Evolutionary conservation across 1,140 invertebrate genomes (phyloP), one percentile per base, ranked within the genome.

Genomic region (Leptopilina boulardi): DNA sequence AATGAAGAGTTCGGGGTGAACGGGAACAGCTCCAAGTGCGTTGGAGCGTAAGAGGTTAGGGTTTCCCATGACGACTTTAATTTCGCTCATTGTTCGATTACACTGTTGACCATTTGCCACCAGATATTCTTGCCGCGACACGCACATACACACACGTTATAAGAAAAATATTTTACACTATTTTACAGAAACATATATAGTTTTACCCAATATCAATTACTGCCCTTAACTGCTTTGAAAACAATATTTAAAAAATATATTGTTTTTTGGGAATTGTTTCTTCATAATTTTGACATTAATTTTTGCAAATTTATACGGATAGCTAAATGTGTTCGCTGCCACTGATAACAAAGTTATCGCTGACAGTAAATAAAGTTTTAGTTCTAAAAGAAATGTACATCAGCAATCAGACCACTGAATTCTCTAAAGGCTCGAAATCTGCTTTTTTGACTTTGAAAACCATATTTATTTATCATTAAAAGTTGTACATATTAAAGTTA

Each of bases 11-110:
- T 82, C 82, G 74, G 83, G 79, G 82, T 76, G 77, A 80, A 78
- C 71, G 80, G 81, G 82, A 84, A 82, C 77, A 75, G 80, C 75
- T 78, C 74, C 75, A 80, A 84, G 83, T 84, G 87, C 89, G 86
- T 82, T 85, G 80, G 86, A 89, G 86, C 84, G 85, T 88, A 90
- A 89, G 86, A 88, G 86, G 79, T 85, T 87, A 82, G 83, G 86
- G 84, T 89, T 90, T 90, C 88, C 89, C 89, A 90, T 90, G 87
- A 87, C 88, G 86, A 88, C 83, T 90, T 90, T 86, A 86, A 89
- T 89, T 90, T 87, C 79, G 73, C 59, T 80, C 84, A 88, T 89
- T 87, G 86, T 85, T 85, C 83, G 76, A 86, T 82, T 73, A 77
- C 79, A 77, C 75, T 73, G 76, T 85, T 83, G 84, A 79, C 81